Evolutionary conservation across 2,113 vertebrate genomes (phyloP), one percentile per base, ranked within the genome.

Genomic region (Pholis gunnellus): DNA sequence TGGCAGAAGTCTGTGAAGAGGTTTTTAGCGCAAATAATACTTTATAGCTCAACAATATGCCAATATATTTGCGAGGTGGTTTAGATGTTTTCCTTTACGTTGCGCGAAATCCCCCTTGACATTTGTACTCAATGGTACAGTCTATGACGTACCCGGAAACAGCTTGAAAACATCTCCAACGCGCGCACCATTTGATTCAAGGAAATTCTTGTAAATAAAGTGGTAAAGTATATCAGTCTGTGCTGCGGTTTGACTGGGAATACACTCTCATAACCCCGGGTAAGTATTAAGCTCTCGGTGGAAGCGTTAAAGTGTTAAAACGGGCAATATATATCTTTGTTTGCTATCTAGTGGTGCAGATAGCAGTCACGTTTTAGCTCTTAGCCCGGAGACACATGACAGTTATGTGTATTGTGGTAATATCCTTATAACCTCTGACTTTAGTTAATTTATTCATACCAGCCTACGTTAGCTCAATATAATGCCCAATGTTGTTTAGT

Each of bases 121-220:
- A 1, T 65, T 20, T 59, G 1, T 0, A 0, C 7, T 5, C 0
- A 61, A 40, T 91, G 92, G 93, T 91, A 86, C 68, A 11, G 29
- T 89, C 90, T 74, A 22, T 40, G 81, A 18, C 85, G 87, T 76
- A 90, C 48, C 60, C 88, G 91, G 94, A 94, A 91, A 3, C n/a
- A 31, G 42, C 20, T 38, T 67, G 66, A 73, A 85, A 85, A 72
- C 72, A 65, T 38, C 3, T 8, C 6, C 15, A 71, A 61, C 25
- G 82, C 88, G 92, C 83, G 89, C 25, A 80, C 13, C 20, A 4
- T 85, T 86, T 82, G 65, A 85, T 59, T 92, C 29, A 61, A 22
- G 25, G 27, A n/a, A 48, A 15, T 18, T 20, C 1, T 29, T 59
- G 18, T 38, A 65, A 38, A 31, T 42, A 81, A 60, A 0, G 31